Percentiles rank a stretch among this genome's conserved stretches.
Evolutionary conservation across 2,888 invertebrate species (phyloP).

Genomic region (Tetramorium bicarinatum): DNA sequence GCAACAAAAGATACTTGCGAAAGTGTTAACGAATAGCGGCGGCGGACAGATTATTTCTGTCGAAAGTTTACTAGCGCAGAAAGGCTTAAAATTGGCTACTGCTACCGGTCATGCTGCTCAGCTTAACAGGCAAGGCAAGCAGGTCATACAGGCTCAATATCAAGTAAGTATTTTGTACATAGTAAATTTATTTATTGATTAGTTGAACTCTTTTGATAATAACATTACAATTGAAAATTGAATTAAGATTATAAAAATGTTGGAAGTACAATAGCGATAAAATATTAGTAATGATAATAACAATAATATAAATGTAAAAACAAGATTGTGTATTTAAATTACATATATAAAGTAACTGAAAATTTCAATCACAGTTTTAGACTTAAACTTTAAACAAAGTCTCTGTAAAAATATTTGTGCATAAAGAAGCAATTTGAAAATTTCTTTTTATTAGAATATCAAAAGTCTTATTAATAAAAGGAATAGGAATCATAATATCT

Average conservation of each 20-base stretch:
- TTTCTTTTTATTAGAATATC: not conserved
- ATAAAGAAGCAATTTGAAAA: not conserved
- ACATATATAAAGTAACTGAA: not conserved
- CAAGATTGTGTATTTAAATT: not conserved
- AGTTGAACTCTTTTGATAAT: not conserved
- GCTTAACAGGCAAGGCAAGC: slow-evolving; percentile 83
- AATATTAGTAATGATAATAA: not conserved
- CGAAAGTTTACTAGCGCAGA: slow-evolving; percentile 88
- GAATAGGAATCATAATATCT: slow-evolving; percentile 1
- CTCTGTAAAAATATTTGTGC: not conserved
- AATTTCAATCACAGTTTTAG: not conserved
- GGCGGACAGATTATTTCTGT: slow-evolving; percentile 88
- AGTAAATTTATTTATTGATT: not conserved
- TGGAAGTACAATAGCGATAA: not conserved
- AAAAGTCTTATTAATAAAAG: not conserved
- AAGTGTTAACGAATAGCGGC: slow-evolving; percentile 91
- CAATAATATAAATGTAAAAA: not conserved
- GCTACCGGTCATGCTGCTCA: slow-evolving; percentile 80
- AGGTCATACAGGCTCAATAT: slow-evolving; percentile 84
- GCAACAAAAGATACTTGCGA: slow-evolving; percentile 89
- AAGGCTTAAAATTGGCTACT: slow-evolving; percentile 84
- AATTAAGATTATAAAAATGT: not conserved
- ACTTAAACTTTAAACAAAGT: not conserved
- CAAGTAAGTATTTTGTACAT: slow-evolving; percentile 77
- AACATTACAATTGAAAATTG: not conserved